Conservation (phyloP, 2,797 vertebrate species). For the Gephyroberyx darwinii region DNA sequence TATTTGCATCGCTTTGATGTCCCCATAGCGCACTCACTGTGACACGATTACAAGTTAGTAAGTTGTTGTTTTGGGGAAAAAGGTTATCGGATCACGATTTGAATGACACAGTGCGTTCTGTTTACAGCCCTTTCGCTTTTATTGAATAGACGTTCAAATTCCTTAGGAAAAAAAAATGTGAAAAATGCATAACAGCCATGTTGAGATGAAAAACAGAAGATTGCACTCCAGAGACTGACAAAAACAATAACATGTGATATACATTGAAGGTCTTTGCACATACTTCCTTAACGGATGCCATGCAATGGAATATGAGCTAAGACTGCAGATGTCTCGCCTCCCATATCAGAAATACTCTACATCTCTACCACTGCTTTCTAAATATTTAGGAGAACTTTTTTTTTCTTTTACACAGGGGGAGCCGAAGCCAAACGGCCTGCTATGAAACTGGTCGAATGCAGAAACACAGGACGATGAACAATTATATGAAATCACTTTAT, state of each 20-base stretch:
- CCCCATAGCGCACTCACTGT: conserved; percentile 20
- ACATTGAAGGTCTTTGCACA: conserved; percentile 65
- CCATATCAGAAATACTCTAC: conserved; percentile 27
- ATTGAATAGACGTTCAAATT: conserved; percentile 74
- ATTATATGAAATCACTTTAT: conserved; percentile 91
- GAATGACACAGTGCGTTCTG: conserved; percentile 73
- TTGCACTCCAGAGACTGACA: conserved; percentile 49
- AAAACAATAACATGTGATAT: conserved; percentile 63
- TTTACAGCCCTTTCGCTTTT: conserved; percentile 80
- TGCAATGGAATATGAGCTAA: conserved; percentile 43
- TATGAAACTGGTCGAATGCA: conserved; percentile 55
- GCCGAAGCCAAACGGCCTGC: conserved; percentile 20
- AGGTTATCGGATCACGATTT: conserved; percentile 63
- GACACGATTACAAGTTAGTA: conserved; percentile 42
- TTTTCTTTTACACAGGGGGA: conserved; percentile 30
- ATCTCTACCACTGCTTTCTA: conserved; percentile 23
- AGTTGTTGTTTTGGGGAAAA: neutral
- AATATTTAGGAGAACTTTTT: conserved; percentile 5
- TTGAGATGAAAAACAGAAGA: conserved; percentile 60
- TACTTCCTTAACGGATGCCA: conserved; percentile 50
- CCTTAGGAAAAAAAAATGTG: conserved; percentile 37
- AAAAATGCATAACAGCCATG: conserved; percentile 62
- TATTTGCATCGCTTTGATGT: conserved; percentile 63
- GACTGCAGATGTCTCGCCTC: conserved; percentile 19
- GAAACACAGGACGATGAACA: conserved; percentile 79